Conservation (phyloP, 2,113 vertebrate genomes). For the Coptodon bakossiorum region DNA sequence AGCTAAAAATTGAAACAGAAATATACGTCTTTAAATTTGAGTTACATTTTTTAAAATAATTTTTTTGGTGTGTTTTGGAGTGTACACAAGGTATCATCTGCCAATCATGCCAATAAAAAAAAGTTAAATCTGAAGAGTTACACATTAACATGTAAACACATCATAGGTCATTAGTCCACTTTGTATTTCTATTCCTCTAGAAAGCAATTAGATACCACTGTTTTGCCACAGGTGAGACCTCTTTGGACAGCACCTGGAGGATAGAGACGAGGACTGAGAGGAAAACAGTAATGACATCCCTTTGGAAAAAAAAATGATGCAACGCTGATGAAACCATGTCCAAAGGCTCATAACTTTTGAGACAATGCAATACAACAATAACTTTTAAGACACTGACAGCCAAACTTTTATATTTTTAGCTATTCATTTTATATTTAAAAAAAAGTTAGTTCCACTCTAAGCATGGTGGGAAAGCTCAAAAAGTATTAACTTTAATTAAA, state of each 20-base stretch:
- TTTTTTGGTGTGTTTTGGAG: neutral
- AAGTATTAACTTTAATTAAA: neutral
- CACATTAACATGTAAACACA: neutral
- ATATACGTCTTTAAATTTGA: neutral
- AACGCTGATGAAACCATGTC: slow-evolving; percentile 27
- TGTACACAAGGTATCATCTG: neutral
- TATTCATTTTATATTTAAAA: neutral
- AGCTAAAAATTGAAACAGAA: neutral
- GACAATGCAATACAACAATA: neutral
- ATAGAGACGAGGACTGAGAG: neutral
- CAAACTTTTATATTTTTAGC: neutral
- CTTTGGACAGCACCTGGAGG: slow-evolving; percentile 39
- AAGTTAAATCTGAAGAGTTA: neutral
- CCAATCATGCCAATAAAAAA: neutral
- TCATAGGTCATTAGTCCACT: slow-evolving; percentile 32
- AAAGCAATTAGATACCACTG: slow-evolving; percentile 38
- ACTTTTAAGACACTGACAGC: neutral
- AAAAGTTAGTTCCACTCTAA: neutral
- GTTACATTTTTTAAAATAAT: neutral
- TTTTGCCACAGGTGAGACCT: slow-evolving; percentile 3
- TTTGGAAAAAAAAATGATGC: slow-evolving; percentile 22
- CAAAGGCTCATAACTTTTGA: neutral
- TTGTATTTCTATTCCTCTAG: slow-evolving; percentile 13
- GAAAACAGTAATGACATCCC: slow-evolving; percentile 26
- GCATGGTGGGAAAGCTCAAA: neutral